Conservation (phyloP, 2,797 vertebrate genomes). For the Heliangelus exortis region DNA sequence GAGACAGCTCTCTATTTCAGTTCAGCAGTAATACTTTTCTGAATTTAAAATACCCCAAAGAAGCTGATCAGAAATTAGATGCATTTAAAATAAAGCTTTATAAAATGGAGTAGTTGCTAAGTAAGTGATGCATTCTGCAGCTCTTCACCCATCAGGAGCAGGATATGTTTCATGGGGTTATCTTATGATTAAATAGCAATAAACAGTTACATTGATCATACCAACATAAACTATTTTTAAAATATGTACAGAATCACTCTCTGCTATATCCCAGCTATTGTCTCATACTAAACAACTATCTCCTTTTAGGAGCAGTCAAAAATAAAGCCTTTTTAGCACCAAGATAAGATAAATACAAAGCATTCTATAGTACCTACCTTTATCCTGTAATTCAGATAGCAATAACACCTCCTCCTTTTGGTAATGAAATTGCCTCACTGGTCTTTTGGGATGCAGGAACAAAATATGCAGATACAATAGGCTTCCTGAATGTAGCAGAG, state of each 20-base stretch:
- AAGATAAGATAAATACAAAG: neutral
- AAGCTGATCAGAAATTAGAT: neutral
- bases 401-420: neutral
- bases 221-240: neutral
- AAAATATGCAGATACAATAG: neutral
- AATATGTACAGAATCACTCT: neutral
- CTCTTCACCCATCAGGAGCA: neutral
- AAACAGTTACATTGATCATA: neutral
- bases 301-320: neutral
- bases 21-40: neutral
- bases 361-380: neutral
- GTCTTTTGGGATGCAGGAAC: neutral
- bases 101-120: neutral
- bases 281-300: neutral
- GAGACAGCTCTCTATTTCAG: neutral
- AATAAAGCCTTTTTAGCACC: neutral
- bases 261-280: neutral
- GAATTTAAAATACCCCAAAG: neutral
- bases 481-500: neutral
- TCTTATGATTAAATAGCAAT: neutral
- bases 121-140: neutral
- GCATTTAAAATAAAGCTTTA: neutral
- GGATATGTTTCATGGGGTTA: neutral
- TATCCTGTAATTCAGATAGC: neutral
- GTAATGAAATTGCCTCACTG: neutral